A percentile compares a stretch with the other conserved stretches of the same genome.
Evolutionary conservation across 2,113 vertebrate genomes (phyloP).

Genomic region (Pomatostomus ruficeps): DNA sequence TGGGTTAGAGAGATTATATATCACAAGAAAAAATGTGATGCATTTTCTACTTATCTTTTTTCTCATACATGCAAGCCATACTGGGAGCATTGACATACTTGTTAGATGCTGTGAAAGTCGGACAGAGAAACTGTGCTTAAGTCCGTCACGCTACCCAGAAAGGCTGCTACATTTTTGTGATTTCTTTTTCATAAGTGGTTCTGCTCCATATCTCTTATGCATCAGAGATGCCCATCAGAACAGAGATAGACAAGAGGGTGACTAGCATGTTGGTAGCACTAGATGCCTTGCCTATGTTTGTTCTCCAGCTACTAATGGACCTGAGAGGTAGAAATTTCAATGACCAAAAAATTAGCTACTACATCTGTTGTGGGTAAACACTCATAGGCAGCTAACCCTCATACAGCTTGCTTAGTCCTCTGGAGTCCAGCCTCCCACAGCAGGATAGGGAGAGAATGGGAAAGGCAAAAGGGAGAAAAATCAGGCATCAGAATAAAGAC

Average conservation of each 20-base stretch:
- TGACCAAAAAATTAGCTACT: background rate
- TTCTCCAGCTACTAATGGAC: background rate
- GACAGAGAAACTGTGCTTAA: background rate
- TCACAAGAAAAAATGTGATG: background rate
- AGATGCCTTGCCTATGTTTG: background rate
- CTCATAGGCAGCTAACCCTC: background rate
- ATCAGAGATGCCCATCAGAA: background rate
- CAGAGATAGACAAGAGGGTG: background rate
- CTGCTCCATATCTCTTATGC: background rate
- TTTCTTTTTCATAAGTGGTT: background rate
- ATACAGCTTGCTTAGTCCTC: background rate
- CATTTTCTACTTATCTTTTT: background rate
- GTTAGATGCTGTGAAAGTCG: background rate
- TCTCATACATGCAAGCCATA: background rate
- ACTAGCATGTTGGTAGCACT: background rate
- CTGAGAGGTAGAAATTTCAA: background rate
- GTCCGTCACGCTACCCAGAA: background rate
- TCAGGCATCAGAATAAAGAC: background rate
- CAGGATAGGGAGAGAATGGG: background rate
- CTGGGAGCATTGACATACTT: background rate
- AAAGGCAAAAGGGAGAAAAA: background rate
- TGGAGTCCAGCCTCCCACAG: accelerated
- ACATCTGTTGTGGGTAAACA: background rate
- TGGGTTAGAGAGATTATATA: background rate
- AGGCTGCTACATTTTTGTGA: background rate